Evolutionary conservation across 1,140 invertebrate species (phyloP).

Genomic region (Aphaenogaster rudis): DNA sequence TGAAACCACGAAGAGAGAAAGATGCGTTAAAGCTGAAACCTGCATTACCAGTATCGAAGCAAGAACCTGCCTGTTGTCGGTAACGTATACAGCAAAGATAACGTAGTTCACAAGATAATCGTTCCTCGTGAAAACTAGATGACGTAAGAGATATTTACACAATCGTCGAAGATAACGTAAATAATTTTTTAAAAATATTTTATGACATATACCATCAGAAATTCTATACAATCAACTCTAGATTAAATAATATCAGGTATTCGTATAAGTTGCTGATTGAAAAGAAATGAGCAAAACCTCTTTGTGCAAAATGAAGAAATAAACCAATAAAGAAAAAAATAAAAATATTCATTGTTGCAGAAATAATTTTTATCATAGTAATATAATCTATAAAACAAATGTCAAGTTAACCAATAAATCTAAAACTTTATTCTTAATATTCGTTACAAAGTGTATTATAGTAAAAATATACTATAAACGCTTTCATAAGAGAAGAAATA

Average conservation of each 20-base stretch:
- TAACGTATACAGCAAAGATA: slow-evolving; percentile 64
- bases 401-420: not conserved
- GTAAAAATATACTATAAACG: not conserved
- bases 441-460: not conserved
- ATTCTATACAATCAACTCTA: not conserved
- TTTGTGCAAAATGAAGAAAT: not conserved
- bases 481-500: not conserved
- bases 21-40: slow-evolving; percentile 39
- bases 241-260: not conserved
- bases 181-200: slow-evolving; percentile 20
- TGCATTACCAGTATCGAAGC: slow-evolving; percentile 39
- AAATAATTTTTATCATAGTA: not conserved
- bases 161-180: not conserved
- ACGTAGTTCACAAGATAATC: not conserved
- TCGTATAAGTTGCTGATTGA: not conserved
- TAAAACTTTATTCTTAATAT: not conserved
- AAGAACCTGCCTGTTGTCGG: slow-evolving; percentile 56
- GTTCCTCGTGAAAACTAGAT: not conserved
- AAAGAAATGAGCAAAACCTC: not conserved
- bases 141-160: slow-evolving; percentile 8
- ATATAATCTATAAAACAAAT: not conserved
- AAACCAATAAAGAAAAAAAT: not conserved
- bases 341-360: not conserved
- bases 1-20: not conserved
- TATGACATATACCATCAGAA: not conserved